These are phyloP conservation scores for Galendromus occidentalis DNA, from an alignment of 1,140 invertebrate species.

Conservation along the genomic window DNA sequence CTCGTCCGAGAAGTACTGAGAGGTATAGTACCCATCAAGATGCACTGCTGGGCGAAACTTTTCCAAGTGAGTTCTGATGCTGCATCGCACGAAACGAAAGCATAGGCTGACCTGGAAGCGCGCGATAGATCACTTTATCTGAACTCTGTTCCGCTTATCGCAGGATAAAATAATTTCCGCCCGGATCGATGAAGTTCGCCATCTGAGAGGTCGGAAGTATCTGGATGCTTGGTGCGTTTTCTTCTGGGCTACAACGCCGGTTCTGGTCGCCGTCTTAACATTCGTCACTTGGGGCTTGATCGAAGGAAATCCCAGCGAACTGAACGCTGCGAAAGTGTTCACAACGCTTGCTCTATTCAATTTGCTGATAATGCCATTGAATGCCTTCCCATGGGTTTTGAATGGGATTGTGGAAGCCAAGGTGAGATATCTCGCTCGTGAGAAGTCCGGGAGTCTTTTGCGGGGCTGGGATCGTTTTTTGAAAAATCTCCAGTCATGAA, in stretches of 20 bases:
- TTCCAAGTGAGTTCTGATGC: conserved; percentile 42
- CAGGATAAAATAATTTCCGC: conserved; percentile 31
- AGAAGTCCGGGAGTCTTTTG: neutral
- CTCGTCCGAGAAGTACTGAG: conserved; percentile 65
- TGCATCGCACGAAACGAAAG: conserved; percentile 25
- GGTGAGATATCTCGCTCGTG: conserved; percentile 7
- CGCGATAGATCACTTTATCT: neutral
- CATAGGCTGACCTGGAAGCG: neutral
- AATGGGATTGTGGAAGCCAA: conserved; percentile 58
- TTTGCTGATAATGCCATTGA: conserved; percentile 85
- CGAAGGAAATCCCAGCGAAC: conserved; percentile 38
- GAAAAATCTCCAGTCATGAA: neutral
- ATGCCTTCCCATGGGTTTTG: conserved; percentile 94
- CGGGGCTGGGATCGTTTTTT: neutral
- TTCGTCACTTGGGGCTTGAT: conserved; percentile 68
- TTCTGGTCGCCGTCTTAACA: conserved; percentile 75
- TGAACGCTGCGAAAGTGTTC: conserved; percentile 73
- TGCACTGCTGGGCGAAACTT: conserved; percentile 78
- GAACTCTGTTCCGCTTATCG: neutral
- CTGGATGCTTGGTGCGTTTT: conserved; percentile 95
- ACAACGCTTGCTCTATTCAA: conserved; percentile 82
- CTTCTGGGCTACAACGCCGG: conserved; percentile 97
- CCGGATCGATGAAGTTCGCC: conserved; percentile 47
- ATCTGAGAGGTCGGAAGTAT: conserved; percentile 69
- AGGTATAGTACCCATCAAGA: conserved; percentile 72